These are phyloP conservation scores for Zophobas morio DNA, from an alignment of 1,140 invertebrate genomes.

Conservation along the genomic window DNA sequence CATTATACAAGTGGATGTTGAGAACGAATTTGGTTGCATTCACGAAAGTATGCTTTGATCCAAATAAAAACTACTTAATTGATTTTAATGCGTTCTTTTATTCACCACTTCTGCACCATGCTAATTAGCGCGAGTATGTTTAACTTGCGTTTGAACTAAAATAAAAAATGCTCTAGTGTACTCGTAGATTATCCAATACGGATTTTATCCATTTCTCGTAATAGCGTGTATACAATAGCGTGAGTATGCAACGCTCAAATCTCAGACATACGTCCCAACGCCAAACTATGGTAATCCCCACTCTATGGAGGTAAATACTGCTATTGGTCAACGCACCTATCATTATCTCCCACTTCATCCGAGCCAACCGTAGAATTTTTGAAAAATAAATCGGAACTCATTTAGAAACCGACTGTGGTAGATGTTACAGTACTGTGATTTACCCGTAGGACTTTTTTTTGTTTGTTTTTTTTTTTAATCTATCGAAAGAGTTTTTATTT, in stretches of 20 bases:
- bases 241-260: neutral
- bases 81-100: too few relatives aligned
- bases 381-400: constrained; percentile 54
- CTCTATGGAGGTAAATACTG: neutral
- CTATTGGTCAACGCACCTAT: constrained; percentile 43
- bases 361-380: constrained; percentile 49
- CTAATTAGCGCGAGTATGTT: too few relatives aligned
- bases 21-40: too few relatives aligned
- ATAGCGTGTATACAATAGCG: constrained; percentile 1
- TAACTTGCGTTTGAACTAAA: neutral
- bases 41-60: too few relatives aligned
- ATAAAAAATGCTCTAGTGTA: neutral
- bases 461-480: neutral
- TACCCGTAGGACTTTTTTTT: neutral
- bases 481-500: neutral
- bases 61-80: too few relatives aligned
- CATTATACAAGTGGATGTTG: too few relatives aligned
- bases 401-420: constrained; percentile 5
- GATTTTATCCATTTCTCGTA: neutral
- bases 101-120: too few relatives aligned
- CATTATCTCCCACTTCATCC: constrained; percentile 34
- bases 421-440: constrained; percentile 5
- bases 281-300: constrained; percentile 14
- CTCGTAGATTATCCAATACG: too few relatives aligned
- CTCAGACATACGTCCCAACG: constrained; percentile 45